A percentile compares a stretch with the other conserved stretches of the same genome.
These are phyloP conservation scores for Orthonyx spaldingii DNA, from an alignment of 2,113 vertebrate species.

Conservation along the genomic window DNA sequence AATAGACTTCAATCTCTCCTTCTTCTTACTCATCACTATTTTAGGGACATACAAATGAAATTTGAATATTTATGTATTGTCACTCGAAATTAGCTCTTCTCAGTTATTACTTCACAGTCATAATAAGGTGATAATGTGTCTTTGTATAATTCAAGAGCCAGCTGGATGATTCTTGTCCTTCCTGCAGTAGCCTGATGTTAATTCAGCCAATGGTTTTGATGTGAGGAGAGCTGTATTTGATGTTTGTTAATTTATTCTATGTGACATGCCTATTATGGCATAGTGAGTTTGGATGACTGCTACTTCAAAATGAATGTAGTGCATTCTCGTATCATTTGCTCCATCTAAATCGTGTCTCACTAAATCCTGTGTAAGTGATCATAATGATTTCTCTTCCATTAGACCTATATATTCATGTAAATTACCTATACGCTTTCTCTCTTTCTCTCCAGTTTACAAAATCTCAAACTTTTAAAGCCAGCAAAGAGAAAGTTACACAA, in stretches of 20 bases:
- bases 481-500: neutral
- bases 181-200: constrained; percentile 7
- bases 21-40: neutral
- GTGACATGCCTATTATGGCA: neutral
- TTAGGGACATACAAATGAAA: neutral
- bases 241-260: constrained; percentile 27
- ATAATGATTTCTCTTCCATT: neutral
- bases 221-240: neutral
- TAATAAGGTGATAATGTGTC: constrained; percentile 50
- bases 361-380: neutral
- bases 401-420: neutral
- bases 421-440: neutral
- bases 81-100: constrained; percentile 34
- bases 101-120: constrained; percentile 14
- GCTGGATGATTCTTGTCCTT: constrained; percentile 44
- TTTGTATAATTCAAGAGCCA: constrained; percentile 42
- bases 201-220: constrained; percentile 16
- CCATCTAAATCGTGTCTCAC: neutral
- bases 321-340: neutral
- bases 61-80: constrained; percentile 30
- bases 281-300: neutral
- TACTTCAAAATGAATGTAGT: constrained; percentile 3
- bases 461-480: neutral
- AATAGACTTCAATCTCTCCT: neutral
- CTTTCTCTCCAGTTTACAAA: neutral